Base-by-base conservation (phyloP, 2,113 vertebrate species). In the Coregonus clupeaformis region DNA sequence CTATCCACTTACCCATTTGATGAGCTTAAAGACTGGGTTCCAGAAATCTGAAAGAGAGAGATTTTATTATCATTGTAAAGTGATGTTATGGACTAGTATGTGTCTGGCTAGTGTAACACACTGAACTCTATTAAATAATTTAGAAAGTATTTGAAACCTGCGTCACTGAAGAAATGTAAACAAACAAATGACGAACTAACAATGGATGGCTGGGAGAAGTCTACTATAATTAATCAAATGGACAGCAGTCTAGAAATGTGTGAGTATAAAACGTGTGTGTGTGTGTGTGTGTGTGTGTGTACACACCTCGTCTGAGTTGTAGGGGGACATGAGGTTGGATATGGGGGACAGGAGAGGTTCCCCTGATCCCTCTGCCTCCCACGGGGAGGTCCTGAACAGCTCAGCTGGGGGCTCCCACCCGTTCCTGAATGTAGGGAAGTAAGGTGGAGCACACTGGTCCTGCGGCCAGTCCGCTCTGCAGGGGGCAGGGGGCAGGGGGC, bases 321-420 rank as follows among this genome's bases (percentile, higher is more conserved):
- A 0, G 65, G 83, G 75, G 2, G 82, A 64, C 11, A 52, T 1
- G 7, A 36, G 36, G 36, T 36, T 36, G 36, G 36, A 36, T 36
- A 36, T 71, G 16, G 70, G 47, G 57, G 57, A 59, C 57, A n/a
- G 6, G 18, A 7, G 57, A 6, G 57, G 57, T n/a, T 78, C 72
- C 1, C 75, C 75, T 1, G 25, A 63, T 5, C 86, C 91, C 77
- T 99, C 97, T 1, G 93, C 94, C 83, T 99, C 97, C 97, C 97
- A 99, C 1, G 96, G 94, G 1, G 96, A 93, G 6, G 92, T 93
- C 1, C 90, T 92, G 82, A 98, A 95, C 68, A 94, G 85, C 12
- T 98, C 96, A 11, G 89, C 60, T 0, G 96, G 95, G 0, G 96
- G 95, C 69, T 97, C 95, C 97, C 97, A 98, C 69, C 98, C 95